Base-by-base conservation (phyloP, 2,888 invertebrate species). In the Himalopsyche kuldschensis region DNA sequence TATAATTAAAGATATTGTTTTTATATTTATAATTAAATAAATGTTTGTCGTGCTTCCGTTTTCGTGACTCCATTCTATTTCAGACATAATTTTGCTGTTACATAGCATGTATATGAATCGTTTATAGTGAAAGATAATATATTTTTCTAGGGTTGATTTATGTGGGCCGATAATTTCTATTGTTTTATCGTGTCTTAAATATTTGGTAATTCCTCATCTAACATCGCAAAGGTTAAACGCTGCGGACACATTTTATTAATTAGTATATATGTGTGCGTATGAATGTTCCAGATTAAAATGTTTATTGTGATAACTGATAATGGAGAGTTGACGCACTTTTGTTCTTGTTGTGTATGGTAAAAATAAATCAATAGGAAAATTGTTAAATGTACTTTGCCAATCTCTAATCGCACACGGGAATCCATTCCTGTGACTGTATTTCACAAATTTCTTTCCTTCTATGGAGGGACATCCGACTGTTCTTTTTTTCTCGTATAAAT, bases 131-230 rank as follows among this genome's bases (percentile, higher is more conserved):
- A 85, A 84, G 77, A 83, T 82, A 79, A 85, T 84, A 85, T 85
- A 85, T 85, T 84, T 84, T 84, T 84, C 84, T 84, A 84, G 84
- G 84, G 85, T 85, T 84, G 78, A 75, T 82, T 82, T 82, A 82
- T 80, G 78, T 85, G 79, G 82, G 79, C 81, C 79, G 47, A 20
- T 83, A 78, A 81, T 79, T 82, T 84, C 46, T 82, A 76, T 85
- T 85, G 84, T 85, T 85, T 85, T 69, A 30, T 69, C 6, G 27
- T 69, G 69, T 69, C 30, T 63, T 63, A 24, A 69, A 69, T 69
- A 69, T 69, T 69, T 27, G 69, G 30, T 69, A 27, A 69, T 30
- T 30, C 30, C 27, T 15, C 69, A 30, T 69, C 69, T 69, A 30
- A 30, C 2, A 30, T 30, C 20, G 27, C 30, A 69, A 69, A 11